phyloP scores from a whole-genome alignment of 2,797 vertebrate species.

The Micrastur ruficollis region DNA sequence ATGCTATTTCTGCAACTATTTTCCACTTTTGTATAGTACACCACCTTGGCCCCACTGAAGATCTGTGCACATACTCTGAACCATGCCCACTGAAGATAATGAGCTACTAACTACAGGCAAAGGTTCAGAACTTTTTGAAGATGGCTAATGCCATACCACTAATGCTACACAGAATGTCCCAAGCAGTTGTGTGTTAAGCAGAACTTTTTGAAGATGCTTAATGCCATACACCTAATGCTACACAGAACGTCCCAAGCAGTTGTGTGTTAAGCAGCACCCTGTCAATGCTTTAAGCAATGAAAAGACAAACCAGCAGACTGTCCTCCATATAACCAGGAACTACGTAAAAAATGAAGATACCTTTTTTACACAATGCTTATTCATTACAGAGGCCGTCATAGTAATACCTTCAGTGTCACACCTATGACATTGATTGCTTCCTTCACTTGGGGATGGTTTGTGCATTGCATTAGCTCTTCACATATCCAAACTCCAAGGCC shows the following conservation, averaged over 20 bases:
- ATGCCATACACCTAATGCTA: too few relatives aligned
- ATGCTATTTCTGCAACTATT: neutral
- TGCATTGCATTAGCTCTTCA: constrained; percentile 89
- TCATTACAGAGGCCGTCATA: neutral
- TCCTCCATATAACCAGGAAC: neutral
- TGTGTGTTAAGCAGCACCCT: neutral
- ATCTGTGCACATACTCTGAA: neutral
- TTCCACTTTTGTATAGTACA: neutral
- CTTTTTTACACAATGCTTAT: neutral
- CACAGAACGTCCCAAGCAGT: neutral
- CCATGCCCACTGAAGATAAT: neutral
- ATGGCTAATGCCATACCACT: neutral
- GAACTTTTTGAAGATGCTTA: neutral
- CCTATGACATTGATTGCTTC: constrained; percentile 94
- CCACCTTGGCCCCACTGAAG: neutral
- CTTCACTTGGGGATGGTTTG: constrained; percentile 87
- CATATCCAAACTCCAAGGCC: constrained; percentile 95
- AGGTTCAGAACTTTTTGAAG: neutral
- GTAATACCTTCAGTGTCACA: constrained; percentile 93
- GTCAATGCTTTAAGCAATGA: neutral
- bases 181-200: neutral
- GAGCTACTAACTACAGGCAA: neutral
- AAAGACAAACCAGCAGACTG: neutral
- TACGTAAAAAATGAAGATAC: neutral
- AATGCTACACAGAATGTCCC: neutral